Conservation (phyloP, 2,113 vertebrate species). For the Cryptomyrus ogoouensis region DNA sequence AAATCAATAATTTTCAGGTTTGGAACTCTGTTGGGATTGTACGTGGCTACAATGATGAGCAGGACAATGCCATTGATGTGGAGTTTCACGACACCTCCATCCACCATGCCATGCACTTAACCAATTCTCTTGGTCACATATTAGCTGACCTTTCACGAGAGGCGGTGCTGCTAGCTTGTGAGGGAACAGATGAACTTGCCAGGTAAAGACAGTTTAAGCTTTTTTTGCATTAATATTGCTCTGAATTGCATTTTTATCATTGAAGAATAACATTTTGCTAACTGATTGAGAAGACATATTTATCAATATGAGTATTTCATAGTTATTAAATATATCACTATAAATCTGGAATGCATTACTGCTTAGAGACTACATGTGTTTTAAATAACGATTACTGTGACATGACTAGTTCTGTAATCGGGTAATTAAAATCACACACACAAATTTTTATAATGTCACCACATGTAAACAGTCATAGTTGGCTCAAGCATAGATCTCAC, state of each 20-base stretch:
- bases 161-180: constrained; percentile 82
- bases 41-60: constrained; percentile 89
- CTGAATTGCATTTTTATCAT: neutral
- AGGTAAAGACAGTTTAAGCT: constrained; percentile 58
- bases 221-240: neutral
- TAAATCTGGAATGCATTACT: neutral
- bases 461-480: too few species aligned
- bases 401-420: too few species aligned
- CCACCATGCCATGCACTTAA: constrained; percentile 87
- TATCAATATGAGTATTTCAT: neutral
- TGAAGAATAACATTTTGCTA: neutral
- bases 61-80: constrained; percentile 88
- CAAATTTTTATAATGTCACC: too few species aligned
- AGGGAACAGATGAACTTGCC: constrained; percentile 74
- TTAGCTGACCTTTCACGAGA: constrained; percentile 83
- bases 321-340: neutral
- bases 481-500: too few species aligned
- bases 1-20: constrained; percentile 54
- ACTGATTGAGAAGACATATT: neutral
- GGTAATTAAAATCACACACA: too few species aligned
- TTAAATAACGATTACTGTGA: too few species aligned
- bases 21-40: constrained; percentile 93
- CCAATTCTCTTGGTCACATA: constrained; percentile 79
- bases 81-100: constrained; percentile 90
- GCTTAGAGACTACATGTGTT: neutral